These are phyloP conservation scores for Sanderia malayensis DNA, from an alignment of 30 jellyfish, hydroid and myxozoan genomes.

Conservation along the genomic window DNA sequence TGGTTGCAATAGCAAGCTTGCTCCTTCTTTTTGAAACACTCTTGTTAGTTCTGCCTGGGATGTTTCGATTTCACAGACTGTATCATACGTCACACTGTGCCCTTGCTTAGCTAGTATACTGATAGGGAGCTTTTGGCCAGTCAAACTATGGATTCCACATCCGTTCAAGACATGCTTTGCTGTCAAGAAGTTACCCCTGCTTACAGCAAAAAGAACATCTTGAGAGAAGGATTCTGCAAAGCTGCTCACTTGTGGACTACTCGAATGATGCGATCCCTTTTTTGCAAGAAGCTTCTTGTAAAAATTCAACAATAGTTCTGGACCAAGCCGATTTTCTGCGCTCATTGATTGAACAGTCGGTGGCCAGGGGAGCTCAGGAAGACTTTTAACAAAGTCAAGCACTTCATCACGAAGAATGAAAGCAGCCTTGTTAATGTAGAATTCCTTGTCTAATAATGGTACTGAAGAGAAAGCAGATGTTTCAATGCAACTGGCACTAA, in stretches of 20 bases:
- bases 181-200: slow-evolving; percentile 1
- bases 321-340: not conserved
- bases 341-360: not conserved
- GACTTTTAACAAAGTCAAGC: not conserved
- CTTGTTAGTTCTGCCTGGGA: slow-evolving; percentile 47
- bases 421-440: not conserved
- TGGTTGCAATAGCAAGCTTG: slow-evolving; percentile 30
- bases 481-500: slow-evolving; percentile 16
- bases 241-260: not conserved
- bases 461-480: not conserved
- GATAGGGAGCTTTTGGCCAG: slow-evolving; percentile 46
- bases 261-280: slow-evolving; percentile 4
- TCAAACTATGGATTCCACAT: slow-evolving; percentile 38
- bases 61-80: slow-evolving; percentile 40
- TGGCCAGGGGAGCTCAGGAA: not conserved
- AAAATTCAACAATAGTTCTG: not conserved
- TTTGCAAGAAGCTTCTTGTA: not conserved
- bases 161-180: slow-evolving; percentile 11
- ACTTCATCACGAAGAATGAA: not conserved
- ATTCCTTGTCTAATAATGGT: not conserved
- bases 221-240: not conserved
- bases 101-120: slow-evolving; percentile 36
- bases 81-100: slow-evolving; percentile 19
- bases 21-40: not conserved
- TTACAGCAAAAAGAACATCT: not conserved